Base-by-base conservation (phyloP, 2,797 vertebrate species). In the Xyrichtys novacula region DNA sequence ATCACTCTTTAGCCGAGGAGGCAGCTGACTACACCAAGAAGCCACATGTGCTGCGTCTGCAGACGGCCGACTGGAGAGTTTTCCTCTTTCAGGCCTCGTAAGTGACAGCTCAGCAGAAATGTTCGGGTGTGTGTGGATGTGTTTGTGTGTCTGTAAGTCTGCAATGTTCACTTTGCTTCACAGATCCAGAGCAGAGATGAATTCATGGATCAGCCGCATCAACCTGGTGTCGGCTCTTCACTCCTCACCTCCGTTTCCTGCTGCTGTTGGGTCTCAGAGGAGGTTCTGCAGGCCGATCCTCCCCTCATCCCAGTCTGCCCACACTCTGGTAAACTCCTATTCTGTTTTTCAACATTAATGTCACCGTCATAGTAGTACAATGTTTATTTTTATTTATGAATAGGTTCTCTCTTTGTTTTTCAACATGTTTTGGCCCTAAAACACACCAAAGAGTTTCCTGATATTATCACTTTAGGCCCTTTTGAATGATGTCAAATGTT, bases 31-130 rank as follows among this genome's bases (percentile, higher is more conserved):
- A 98, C 85, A 96, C 95, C 88, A 98, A 98, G 85, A 95, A 91
- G 63, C 96, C 96, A 0, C 78, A 98, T 0, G 97, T 98, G 19
- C 96, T 98, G 85, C 96, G 96, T 20, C 80, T 98, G 79, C 96
- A 97, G 85, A 97, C 97, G 0, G 96, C 97, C 0, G 96, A 98
- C 79, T 95, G 96, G 95, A 94, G 96, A 38, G 87, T 98, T 48
- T 94, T 94, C 61, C 93, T 95, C 8, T 93, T 95, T 40, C 91
- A 95, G 85, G 90, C 92, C 5, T 72, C 88, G 94, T 94, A 81
- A 92, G 93, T 92, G 25, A 19, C 42, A 10, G 32, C 40, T 32
- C 29, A 12, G 44, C 38, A 12, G 3, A 10, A 28, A 17, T 17
- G 16, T n/a, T 14, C 42, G 26, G 15, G 1, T 29, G 2, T 46